A percentile compares a stretch with the other conserved stretches of the same genome.
These are phyloP conservation scores for Astyanax mexicanus DNA, from an alignment of 2,797 vertebrate species.

Conservation along the genomic window DNA sequence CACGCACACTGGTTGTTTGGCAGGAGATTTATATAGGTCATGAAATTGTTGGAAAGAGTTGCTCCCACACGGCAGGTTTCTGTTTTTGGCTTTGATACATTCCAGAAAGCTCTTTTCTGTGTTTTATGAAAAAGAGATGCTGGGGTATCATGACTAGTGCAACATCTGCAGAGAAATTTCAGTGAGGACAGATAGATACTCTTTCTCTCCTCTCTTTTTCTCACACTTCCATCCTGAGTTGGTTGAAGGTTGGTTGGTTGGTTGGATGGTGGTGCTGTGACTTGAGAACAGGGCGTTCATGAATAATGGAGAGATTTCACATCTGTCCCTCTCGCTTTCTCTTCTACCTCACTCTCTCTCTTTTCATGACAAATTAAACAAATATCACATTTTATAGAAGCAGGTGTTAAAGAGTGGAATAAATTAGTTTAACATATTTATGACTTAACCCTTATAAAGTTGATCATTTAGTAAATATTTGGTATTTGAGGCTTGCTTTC, in stretches of 20 bases:
- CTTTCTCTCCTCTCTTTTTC: conserved; percentile 6
- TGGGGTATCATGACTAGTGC: conserved; percentile 32
- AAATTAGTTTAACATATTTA: too few relatives aligned
- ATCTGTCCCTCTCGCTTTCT: conserved; percentile 35
- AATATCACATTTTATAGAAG: too few relatives aligned
- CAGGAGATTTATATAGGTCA: conserved; percentile 58
- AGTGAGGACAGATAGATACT: conserved; percentile 14
- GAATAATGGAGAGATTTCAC: conserved; percentile 16
- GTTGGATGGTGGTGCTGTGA: conserved; percentile 9
- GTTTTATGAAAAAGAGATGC: conserved; percentile 22
- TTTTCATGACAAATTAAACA: too few relatives aligned
- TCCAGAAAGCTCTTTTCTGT: conserved; percentile 15
- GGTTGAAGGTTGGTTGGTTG: conserved; percentile 18
- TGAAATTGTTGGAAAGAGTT: conserved; percentile 46
- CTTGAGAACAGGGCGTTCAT: conserved; percentile 7
- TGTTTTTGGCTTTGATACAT: conserved; percentile 29
- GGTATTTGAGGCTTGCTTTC: too few relatives aligned
- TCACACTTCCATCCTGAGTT: conserved; percentile 11
- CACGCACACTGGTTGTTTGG: conserved; percentile 27
- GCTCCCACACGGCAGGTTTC: conserved; percentile 34
- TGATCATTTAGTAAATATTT: too few relatives aligned
- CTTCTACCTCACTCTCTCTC: not conserved
- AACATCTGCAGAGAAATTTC: conserved; percentile 35
- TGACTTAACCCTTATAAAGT: too few relatives aligned
- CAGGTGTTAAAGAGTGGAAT: too few relatives aligned